These are phyloP conservation scores for Ennomos erosarius DNA, from an alignment of 2,888 invertebrate species.

Conservation along the genomic window DNA sequence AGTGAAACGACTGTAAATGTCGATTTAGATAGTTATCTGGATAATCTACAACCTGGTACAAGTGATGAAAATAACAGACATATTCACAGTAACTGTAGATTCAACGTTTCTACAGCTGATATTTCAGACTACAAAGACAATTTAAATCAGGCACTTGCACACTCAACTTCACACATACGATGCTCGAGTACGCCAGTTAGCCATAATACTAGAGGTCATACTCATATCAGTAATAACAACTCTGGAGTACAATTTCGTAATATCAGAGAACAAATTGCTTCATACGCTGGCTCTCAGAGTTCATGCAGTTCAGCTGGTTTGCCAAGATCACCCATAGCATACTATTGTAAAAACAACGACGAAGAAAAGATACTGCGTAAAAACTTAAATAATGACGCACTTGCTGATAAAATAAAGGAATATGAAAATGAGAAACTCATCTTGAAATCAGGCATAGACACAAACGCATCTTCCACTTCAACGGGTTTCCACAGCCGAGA, in stretches of 20 bases:
- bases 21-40: constrained; percentile 89
- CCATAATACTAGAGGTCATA: constrained; percentile 49
- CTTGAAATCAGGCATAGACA: constrained; percentile 61
- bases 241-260: constrained; percentile 52
- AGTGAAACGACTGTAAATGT: constrained; percentile 79
- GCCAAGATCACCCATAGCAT: constrained; percentile 75
- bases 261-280: constrained; percentile 59
- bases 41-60: constrained; percentile 85
- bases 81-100: constrained; percentile 44
- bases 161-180: constrained; percentile 54
- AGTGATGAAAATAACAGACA: constrained; percentile 43
- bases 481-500: constrained; percentile 86
- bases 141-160: constrained; percentile 49
- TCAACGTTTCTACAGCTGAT: constrained; percentile 51
- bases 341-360: constrained; percentile 76
- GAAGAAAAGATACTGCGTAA: constrained; percentile 70
- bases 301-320: constrained; percentile 69
- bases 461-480: constrained; percentile 66
- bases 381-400: constrained; percentile 72
- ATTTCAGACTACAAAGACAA: constrained; percentile 58
- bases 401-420: constrained; percentile 78
- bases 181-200: constrained; percentile 73
- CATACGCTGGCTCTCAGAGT: constrained; percentile 69
- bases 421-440: constrained; percentile 74
- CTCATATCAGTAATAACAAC: constrained; percentile 46